Evolutionary conservation across 2,113 vertebrate species (phyloP), one percentile per base, ranked within the genome.

Genomic region (Casuarius casuarius): DNA sequence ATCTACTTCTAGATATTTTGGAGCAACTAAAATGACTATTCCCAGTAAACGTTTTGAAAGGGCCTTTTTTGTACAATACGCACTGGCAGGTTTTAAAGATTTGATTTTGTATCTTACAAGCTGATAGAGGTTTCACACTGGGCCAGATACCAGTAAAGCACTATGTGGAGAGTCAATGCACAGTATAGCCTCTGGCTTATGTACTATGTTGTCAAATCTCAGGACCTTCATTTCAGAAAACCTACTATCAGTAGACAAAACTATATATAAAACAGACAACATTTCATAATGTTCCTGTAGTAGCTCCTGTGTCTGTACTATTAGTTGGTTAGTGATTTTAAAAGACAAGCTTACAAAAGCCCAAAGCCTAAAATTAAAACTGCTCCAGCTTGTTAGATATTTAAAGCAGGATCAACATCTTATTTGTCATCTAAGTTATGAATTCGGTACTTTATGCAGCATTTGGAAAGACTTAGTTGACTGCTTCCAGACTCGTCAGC

Each of bases 401-500:
- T 89, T 92, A 74, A 94, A 72, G 59, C 29, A 80, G 49, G 67
- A 96, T 51, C 61, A 72, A 12, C 1, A 6, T 71, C 40, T 67
- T 87, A 58, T 75, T 87, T 83, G 87, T 86, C 66, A 85, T 73
- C 28, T 35, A 90, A 90, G 59, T 83, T 35, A 92, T 72, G 65
- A 93, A 86, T 95, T 90, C 65, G 49, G 26, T 71, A 80, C 54
- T 93, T 90, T 33, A 72, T 92, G 61, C 51, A 61, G 59, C 54
- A 81, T 81, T 94, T 90, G 79, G 88, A 94, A 92, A 86, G 76
- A 66, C 79, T 94, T 70, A 77, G 58, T 20, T 85, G 67, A 40
- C 67, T 4, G 35, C 67, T 94, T 95, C 88, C 83, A 96, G 93
- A 78, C 72, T 78, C 92, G 63, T 91, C 79, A 89, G 72, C 26